Evolutionary conservation across 1,140 invertebrate genomes (phyloP), one percentile per base, ranked within the genome.

Genomic region (Scaptomyza hsui): DNA sequence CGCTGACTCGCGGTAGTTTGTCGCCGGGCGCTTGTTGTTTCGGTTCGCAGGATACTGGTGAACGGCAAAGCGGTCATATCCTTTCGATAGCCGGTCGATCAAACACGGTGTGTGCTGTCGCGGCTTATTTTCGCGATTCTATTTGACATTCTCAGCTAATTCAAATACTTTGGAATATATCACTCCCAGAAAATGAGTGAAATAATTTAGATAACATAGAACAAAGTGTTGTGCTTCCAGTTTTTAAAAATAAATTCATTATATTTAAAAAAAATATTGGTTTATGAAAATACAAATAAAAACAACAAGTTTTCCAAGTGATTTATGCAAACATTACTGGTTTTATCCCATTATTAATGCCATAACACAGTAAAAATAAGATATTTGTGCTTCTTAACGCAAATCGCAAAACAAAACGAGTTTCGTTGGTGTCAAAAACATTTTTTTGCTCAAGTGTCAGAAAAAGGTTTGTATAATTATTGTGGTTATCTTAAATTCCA

Each of bases 11-110:
- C 82, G 80, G 78, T 89, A 85, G 81, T 85, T 85, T 85, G 81
- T 90, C 85, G 89, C 85, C 81, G 79, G 75, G 78, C 89, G 74
- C 68, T 82, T 70, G 78, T 77, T 86, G 72, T 70, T 86, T 74
- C 88, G 85, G 89, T 90, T 90, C 78, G 75, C 82, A 85, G 78
- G 82, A 77, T 75, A 82, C 68, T 69, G 69, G 47, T 79, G 45
- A 42, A 78, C 82, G 71, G 65, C 71, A 75, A 19, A 67, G 67
- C 71, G 64, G 65, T 80, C 85, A 89, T 72, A 90, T 90, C 89
- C 89, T 78, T 89, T 79, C 78, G 72, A 78, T 64, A 88, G 89
- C 86, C 82, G 82, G 68, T 75, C 68, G 59, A 72, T 73, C 48
- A 47, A 79, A 82, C 76, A 86, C 53, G 57, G 71, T 59, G 42